Evolutionary conservation across 2,888 invertebrate species (phyloP).

Genomic region (Lochmaea capreae): DNA sequence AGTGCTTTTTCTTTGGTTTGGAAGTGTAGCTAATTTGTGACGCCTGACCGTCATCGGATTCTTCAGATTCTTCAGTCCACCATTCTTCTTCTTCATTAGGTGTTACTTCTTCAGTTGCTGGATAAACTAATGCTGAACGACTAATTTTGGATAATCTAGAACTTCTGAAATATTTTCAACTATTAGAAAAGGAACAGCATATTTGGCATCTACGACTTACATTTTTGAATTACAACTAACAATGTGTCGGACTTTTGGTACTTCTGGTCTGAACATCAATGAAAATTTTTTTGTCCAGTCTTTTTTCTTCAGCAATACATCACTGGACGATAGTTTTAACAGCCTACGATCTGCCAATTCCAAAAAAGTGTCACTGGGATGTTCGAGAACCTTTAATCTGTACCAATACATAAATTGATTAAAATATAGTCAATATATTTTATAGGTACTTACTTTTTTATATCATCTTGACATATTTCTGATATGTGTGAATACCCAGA

Average conservation of each 20-base stretch:
- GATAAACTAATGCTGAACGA: constrained; percentile 47
- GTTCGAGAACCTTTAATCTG: constrained; percentile 84
- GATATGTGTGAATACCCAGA: constrained; percentile 74
- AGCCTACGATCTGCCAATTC: constrained; percentile 92
- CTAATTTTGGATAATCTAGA: constrained; percentile 49
- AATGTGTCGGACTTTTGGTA: constrained; percentile 58
- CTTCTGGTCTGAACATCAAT: constrained; percentile 56
- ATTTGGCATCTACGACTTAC: constrained; percentile 28
- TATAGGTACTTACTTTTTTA: constrained; percentile 69
- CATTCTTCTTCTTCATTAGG: constrained; percentile 61
- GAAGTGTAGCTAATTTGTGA: constrained; percentile 55
- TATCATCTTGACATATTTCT: constrained; percentile 79
- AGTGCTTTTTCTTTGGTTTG: constrained; percentile 56
- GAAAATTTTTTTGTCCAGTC: constrained; percentile 80
- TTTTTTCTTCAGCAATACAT: constrained; percentile 79
- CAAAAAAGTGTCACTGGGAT: constrained; percentile 87
- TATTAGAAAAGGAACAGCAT: background rate
- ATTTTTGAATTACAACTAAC: constrained; percentile 54
- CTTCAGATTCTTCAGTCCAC: constrained; percentile 63
- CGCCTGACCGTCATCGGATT: constrained; percentile 57
- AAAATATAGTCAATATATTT: background rate
- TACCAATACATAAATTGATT: constrained; percentile 41
- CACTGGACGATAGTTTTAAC: constrained; percentile 81
- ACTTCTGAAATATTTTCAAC: constrained; percentile 34
- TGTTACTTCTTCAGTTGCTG: constrained; percentile 31